Conservation (phyloP, 2,113 vertebrate species). For the Physeter macrocephalus region DNA sequence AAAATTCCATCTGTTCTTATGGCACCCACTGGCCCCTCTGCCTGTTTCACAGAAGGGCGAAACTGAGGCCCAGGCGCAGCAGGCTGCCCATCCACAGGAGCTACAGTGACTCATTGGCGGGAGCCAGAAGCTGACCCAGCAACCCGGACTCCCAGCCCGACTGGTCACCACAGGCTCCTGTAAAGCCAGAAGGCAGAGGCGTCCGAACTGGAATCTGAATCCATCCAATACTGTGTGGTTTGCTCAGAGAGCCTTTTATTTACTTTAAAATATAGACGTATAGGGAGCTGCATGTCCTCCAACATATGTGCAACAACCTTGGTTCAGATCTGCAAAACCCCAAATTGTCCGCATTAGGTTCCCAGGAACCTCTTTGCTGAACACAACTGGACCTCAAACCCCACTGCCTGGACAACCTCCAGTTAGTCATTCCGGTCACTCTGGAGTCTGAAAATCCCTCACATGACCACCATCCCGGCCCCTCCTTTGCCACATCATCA, state of each 20-base stretch:
- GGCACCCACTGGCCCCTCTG: neutral
- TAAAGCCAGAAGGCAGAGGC: constrained; percentile 56
- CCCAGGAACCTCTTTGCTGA: constrained; percentile 56
- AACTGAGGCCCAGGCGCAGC: neutral
- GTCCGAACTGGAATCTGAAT: constrained; percentile 6
- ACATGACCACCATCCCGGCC: neutral
- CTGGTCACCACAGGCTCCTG: constrained; percentile 57
- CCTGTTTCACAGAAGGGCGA: constrained; percentile 9
- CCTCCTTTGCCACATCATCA: constrained; percentile 55
- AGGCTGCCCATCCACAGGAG: neutral
- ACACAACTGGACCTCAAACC: constrained; percentile 59
- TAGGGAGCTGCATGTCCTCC: constrained; percentile 26
- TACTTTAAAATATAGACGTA: constrained; percentile 70
- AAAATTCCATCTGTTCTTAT: neutral
- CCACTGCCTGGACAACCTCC: constrained; percentile 48
- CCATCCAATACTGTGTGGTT: constrained; percentile 65
- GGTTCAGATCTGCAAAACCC: constrained; percentile 61
- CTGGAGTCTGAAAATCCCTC: constrained; percentile 43
- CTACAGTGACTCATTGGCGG: neutral
- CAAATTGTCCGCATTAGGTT: constrained; percentile 67
- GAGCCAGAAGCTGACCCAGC: constrained; percentile 69
- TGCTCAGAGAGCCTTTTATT: constrained; percentile 61
- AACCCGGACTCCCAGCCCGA: neutral
- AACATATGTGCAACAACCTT: constrained; percentile 36
- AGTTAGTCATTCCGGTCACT: constrained; percentile 50